Conservation (phyloP, 2,797 vertebrate genomes). For the Gorsachius magnificus region DNA sequence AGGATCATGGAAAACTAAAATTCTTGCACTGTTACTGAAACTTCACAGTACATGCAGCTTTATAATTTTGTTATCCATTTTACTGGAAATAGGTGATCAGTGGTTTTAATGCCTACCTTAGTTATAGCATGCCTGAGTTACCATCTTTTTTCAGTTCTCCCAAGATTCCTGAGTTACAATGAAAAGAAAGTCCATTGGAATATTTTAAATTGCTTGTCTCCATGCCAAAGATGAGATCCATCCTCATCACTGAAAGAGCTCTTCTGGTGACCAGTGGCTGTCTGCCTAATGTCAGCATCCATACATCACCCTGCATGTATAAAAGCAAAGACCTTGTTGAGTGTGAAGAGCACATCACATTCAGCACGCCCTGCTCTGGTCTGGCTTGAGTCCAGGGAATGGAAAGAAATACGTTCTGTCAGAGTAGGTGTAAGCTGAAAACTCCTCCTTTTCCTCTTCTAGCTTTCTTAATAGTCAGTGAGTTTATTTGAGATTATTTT, state of each 20-base stretch:
- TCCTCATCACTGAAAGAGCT: background rate
- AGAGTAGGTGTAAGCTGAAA: background rate
- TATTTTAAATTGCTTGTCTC: background rate
- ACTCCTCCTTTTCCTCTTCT: background rate
- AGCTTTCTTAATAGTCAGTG: background rate
- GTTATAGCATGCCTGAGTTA: background rate
- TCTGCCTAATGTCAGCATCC: background rate
- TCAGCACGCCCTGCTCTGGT: rapidly evolving
- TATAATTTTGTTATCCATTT: background rate
- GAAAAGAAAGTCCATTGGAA: background rate
- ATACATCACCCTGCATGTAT: background rate
- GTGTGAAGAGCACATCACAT: background rate
- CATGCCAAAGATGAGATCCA: background rate
- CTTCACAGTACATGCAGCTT: background rate
- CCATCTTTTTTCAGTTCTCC: background rate
- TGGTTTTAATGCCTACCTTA: background rate
- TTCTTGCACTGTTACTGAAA: background rate
- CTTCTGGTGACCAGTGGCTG: background rate
- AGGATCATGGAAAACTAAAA: background rate
- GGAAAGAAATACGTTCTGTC: background rate
- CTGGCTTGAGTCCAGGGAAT: background rate
- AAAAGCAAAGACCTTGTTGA: background rate
- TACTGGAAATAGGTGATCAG: background rate
- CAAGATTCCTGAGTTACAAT: background rate
- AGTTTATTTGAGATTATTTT: background rate